Evolutionary conservation across 2,888 invertebrate genomes (phyloP).

Genomic region (Notodonta dromedarius): DNA sequence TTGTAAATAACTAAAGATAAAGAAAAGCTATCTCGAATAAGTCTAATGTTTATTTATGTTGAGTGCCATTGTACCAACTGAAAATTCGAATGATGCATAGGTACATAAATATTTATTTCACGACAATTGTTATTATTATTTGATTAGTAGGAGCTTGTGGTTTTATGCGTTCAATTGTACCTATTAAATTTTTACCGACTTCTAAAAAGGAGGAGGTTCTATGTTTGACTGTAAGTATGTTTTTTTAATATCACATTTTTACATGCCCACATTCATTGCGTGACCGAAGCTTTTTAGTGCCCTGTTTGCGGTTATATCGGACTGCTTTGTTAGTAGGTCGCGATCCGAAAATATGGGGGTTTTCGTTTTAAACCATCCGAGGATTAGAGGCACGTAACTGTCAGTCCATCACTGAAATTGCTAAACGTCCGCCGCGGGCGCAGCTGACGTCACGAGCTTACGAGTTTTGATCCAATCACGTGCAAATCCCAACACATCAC

Average conservation of each 20-base stretch:
- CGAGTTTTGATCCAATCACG: slow-evolving; percentile 39
- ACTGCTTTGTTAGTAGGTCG: background rate
- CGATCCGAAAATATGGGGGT: background rate
- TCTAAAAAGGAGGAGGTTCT: no score
- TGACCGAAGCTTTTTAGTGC: no score
- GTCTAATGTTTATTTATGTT: background rate
- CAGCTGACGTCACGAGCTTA: slow-evolving; percentile 36
- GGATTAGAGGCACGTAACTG: slow-evolving; percentile 36
- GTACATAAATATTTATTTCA: no score
- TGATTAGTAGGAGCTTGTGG: no score
- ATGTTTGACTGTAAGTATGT: no score
- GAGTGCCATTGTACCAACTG: background rate
- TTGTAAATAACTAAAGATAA: slow-evolving; percentile 12
- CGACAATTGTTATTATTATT: no score
- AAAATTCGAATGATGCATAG: background rate
- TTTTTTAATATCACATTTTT: no score
- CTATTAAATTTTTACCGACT: no score
- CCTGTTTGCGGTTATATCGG: no score
- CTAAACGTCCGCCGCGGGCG: slow-evolving; percentile 37
- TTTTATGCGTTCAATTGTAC: no score
- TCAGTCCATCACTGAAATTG: slow-evolving; percentile 46
- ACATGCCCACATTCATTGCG: no score
- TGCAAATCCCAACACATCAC: slow-evolving; percentile 26
- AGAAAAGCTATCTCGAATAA: background rate
- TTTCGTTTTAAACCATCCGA: slow-evolving; percentile 23